Conservation (phyloP, 30 jellyfish, hydroid and myxozoan genomes). For the Rhopilema esculentum region DNA sequence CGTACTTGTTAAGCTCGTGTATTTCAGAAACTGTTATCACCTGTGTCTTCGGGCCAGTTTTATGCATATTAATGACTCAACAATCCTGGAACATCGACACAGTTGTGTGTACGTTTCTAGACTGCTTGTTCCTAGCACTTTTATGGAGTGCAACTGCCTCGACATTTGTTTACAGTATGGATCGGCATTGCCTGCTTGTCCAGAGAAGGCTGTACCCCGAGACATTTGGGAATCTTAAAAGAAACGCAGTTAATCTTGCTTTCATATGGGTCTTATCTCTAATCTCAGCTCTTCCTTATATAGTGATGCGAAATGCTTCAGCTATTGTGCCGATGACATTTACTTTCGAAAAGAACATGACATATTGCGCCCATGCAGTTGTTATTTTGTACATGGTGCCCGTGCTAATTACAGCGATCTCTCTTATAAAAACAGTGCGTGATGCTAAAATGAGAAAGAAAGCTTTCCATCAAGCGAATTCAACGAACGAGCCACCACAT, state of each 20-base stretch:
- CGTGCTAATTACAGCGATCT: conserved; percentile 13
- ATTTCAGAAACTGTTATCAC: conserved; percentile 27
- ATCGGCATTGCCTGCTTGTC: conserved; percentile 67
- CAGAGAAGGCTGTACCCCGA: conserved; percentile 28
- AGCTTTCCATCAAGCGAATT: neutral
- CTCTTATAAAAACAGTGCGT: conserved; percentile 18
- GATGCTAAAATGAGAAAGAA: neutral
- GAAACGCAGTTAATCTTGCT: conserved; percentile 25
- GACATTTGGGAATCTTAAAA: conserved; percentile 42
- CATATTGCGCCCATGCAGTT: conserved; percentile 27
- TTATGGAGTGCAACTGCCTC: conserved; percentile 42
- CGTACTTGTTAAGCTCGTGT: conserved; percentile 56
- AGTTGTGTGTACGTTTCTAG: conserved; percentile 33
- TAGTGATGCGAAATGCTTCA: conserved; percentile 6
- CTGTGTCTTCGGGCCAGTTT: conserved; percentile 51
- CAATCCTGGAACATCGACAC: conserved; percentile 2
- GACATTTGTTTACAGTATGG: conserved; percentile 47
- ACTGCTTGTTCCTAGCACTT: conserved; percentile 46
- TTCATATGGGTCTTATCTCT: conserved; percentile 33
- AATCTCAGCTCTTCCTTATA: conserved; percentile 23
- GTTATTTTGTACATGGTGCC: conserved; percentile 29
- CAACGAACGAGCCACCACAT: neutral
- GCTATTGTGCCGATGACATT: conserved; percentile 43
- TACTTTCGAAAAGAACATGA: conserved; percentile 23
- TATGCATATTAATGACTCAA: conserved; percentile 23